These are phyloP conservation scores for Limnothrissa miodon DNA, from an alignment of 2,113 vertebrate genomes.

Conservation along the genomic window DNA sequence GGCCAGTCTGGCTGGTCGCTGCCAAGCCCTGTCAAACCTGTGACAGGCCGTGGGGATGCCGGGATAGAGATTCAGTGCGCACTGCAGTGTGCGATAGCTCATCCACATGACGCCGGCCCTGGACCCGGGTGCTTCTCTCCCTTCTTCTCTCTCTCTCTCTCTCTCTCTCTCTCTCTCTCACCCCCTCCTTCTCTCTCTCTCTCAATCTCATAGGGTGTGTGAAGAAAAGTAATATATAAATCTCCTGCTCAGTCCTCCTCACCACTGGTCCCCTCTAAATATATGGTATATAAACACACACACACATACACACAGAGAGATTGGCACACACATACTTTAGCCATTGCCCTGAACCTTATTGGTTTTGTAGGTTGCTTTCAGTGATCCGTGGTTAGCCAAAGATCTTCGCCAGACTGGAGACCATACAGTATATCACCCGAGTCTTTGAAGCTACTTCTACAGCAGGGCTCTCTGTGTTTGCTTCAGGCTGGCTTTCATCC, in stretches of 20 bases:
- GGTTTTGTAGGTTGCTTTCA: background rate
- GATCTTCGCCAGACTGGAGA: background rate
- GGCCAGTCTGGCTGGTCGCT: background rate
- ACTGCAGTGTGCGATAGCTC: conserved; percentile 21
- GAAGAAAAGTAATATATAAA: background rate
- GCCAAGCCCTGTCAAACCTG: conserved; percentile 6
- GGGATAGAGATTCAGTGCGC: conserved; percentile 10
- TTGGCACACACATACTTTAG: background rate
- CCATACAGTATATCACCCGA: background rate
- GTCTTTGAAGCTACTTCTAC: background rate
- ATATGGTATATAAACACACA: too few relatives aligned
- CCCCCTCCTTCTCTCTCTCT: background rate
- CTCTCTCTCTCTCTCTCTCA: conserved; percentile 21
- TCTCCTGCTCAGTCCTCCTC: background rate
- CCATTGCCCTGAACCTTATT: background rate
- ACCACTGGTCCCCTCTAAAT: background rate
- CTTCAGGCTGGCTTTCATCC: conserved; percentile 6
- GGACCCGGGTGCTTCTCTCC: background rate
- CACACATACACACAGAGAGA: background rate
- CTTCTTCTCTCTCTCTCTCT: conserved; percentile 15
- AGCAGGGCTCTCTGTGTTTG: background rate
- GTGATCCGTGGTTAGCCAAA: background rate
- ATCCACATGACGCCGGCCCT: background rate
- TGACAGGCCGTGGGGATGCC: conserved; percentile 10
- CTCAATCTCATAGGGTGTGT: background rate